Percentiles rank a stretch among this genome's conserved stretches.
These are phyloP conservation scores for Sebastes vulpes DNA, from an alignment of 2,797 vertebrate species.

Conservation along the genomic window DNA sequence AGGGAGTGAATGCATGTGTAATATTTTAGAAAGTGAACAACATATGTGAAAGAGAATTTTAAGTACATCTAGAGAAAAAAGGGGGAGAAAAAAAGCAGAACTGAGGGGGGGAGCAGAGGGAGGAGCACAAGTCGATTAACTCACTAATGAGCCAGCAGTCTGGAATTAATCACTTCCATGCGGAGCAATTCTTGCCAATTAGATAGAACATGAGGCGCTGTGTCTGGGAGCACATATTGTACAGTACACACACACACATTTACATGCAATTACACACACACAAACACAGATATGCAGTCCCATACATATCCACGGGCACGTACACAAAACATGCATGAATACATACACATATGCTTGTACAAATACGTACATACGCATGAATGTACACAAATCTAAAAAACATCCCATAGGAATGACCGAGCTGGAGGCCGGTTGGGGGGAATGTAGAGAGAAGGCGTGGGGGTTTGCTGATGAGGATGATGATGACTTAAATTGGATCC, in stretches of 20 bases:
- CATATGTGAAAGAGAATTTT: conserved; percentile 10
- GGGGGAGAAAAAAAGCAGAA: neutral
- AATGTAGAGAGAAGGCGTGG: neutral
- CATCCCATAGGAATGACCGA: conserved; percentile 40
- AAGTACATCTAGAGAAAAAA: conserved; percentile 1
- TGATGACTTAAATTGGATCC: conserved; percentile 84
- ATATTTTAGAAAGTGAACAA: conserved; percentile 23
- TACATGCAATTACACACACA: conserved; percentile 21
- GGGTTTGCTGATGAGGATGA: conserved; percentile 66
- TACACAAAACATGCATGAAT: neutral
- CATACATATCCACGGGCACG: neutral
- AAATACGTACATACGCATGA: neutral
- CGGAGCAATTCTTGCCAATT: conserved; percentile 84
- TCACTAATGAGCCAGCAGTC: conserved; percentile 86
- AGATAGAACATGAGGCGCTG: conserved; percentile 74
- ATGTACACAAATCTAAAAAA: conserved; percentile 11
- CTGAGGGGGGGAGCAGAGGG: conserved; percentile 1
- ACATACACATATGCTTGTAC: neutral
- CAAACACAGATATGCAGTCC: neutral
- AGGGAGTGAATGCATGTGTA: neutral
- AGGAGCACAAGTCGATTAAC: conserved; percentile 80
- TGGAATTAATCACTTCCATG: conserved; percentile 88
- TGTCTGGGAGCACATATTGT: conserved; percentile 63
- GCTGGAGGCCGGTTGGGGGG: conserved; percentile 33
- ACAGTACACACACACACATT: conserved; percentile 36